phyloP scores from a whole-genome alignment of 2,797 vertebrate genomes.

The Borostomias antarcticus region DNA sequence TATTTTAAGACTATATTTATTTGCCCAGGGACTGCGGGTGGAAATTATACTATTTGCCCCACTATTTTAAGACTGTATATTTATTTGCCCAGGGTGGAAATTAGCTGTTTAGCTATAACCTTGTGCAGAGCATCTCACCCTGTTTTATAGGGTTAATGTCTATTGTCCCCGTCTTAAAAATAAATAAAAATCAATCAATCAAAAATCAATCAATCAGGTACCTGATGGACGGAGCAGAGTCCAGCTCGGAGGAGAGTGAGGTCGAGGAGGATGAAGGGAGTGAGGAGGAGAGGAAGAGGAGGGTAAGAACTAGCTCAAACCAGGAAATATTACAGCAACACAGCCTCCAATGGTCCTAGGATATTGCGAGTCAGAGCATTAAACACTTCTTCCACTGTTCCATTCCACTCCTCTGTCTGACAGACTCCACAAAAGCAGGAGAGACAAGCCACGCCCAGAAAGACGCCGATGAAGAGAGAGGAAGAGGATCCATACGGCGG shows the following conservation, averaged over 20 bases:
- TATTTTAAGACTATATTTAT: too few species aligned
- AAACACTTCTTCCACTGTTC: too few species aligned
- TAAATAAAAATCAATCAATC: too few species aligned
- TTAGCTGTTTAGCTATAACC: too few species aligned
- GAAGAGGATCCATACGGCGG: slow-evolving; percentile 75
- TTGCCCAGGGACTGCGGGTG: too few species aligned
- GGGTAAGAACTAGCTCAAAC: slow-evolving; percentile 41
- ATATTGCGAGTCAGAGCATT: not conserved
- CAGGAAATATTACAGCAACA: not conserved
- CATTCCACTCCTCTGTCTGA: not conserved
- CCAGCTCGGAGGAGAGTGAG: slow-evolving; percentile 82
- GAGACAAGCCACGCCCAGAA: slow-evolving; percentile 56
- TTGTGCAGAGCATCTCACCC: too few species aligned
- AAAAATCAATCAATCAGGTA: slow-evolving; percentile 81
- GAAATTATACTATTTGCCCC: too few species aligned
- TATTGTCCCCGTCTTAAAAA: too few species aligned
- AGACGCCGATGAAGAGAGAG: slow-evolving; percentile 42
- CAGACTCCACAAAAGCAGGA: slow-evolving; percentile 59
- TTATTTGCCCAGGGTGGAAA: too few species aligned
- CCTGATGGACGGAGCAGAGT: slow-evolving; percentile 82
- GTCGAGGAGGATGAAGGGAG: slow-evolving; percentile 74
- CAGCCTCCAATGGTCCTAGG: not conserved
- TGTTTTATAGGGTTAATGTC: too few species aligned
- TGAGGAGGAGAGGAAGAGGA: slow-evolving; percentile 60
- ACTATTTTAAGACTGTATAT: too few species aligned